phyloP scores from a whole-genome alignment of 2,113 vertebrate genomes.

The Pachypanchax playfairii region DNA sequence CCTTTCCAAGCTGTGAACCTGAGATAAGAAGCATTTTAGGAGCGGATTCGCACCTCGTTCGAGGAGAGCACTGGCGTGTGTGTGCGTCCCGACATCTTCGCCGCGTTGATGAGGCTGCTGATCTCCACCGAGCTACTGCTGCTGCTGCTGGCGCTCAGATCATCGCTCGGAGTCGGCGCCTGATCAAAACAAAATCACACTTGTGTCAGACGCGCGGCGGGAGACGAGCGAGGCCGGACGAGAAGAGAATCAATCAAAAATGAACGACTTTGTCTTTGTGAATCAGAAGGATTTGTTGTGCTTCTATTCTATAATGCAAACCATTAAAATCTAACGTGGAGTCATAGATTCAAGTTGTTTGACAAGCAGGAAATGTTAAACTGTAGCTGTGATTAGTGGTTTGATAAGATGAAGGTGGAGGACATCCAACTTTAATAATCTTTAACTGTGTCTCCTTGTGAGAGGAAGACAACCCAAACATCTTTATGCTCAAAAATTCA shows the following conservation, averaged over 20 bases:
- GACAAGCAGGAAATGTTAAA: conserved; percentile 13
- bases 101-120: conserved; percentile 85
- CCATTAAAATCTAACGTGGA: conserved; percentile 14
- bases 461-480: too few species aligned
- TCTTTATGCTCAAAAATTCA: neutral
- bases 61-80: conserved; percentile 86
- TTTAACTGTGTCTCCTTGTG: too few species aligned
- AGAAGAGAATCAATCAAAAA: conserved; percentile 12
- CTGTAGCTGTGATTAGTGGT: conserved; percentile 26
- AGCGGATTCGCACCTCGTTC: conserved; percentile 87
- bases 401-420: conserved; percentile 19
- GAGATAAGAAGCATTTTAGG: too few species aligned
- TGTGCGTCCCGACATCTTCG: conserved; percentile 82
- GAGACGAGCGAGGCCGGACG: neutral
- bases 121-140: conserved; percentile 90
- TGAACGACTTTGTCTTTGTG: neutral
- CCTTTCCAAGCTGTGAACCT: neutral
- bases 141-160: conserved; percentile 93
- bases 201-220: neutral
- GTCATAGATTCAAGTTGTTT: conserved; percentile 13
- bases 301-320: too few species aligned
- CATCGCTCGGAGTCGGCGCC: conserved; percentile 85
- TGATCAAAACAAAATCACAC: conserved; percentile 63
- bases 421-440: neutral
- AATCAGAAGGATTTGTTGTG: too few species aligned